Percentiles rank a stretch among this genome's conserved stretches.
These are phyloP conservation scores for Paedocypris micromegethes DNA, from an alignment of 2,797 vertebrate species.

Conservation along the genomic window DNA sequence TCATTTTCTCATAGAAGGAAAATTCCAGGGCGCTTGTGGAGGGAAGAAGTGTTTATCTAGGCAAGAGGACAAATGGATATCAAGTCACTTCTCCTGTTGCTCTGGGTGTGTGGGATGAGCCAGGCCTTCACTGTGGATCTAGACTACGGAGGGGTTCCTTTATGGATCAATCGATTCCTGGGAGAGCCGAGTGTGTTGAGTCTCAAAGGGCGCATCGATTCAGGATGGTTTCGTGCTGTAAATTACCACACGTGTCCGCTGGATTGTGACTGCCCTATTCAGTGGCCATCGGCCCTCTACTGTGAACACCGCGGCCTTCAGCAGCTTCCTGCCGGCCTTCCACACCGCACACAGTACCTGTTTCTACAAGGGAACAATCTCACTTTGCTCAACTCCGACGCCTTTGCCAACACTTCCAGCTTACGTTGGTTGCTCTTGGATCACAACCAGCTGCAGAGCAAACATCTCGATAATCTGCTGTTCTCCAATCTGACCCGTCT, in stretches of 20 bases:
- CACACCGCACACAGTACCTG: conserved; percentile 61
- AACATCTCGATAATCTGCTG: conserved; percentile 43
- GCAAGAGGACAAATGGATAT: conserved; percentile 34
- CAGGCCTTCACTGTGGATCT: conserved; percentile 43
- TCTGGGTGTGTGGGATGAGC: conserved; percentile 38
- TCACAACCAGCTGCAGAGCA: conserved; percentile 62
- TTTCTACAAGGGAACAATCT: conserved; percentile 73
- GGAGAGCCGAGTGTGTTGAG: conserved; percentile 71
- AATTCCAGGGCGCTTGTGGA: conserved; percentile 33
- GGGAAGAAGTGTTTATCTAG: conserved; percentile 4
- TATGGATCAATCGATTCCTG: conserved; percentile 66
- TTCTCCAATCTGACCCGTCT: conserved; percentile 62
- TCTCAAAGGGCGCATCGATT: conserved; percentile 62
- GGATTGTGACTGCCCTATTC: conserved; percentile 70
- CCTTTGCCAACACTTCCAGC: conserved; percentile 57
- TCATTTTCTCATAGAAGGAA: neutral
- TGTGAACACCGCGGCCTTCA: conserved; percentile 64
- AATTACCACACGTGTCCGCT: conserved; percentile 60
- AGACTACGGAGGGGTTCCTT: conserved; percentile 69
- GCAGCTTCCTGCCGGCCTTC: conserved; percentile 54
- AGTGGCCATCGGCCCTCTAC: conserved; percentile 71
- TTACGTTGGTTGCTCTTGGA: conserved; percentile 73
- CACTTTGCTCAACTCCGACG: conserved; percentile 51
- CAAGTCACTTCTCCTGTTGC: conserved; percentile 44
- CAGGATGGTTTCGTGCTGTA: conserved; percentile 59